phyloP scores from a whole-genome alignment of 2,797 vertebrate genomes.

The Labroides dimidiatus region DNA sequence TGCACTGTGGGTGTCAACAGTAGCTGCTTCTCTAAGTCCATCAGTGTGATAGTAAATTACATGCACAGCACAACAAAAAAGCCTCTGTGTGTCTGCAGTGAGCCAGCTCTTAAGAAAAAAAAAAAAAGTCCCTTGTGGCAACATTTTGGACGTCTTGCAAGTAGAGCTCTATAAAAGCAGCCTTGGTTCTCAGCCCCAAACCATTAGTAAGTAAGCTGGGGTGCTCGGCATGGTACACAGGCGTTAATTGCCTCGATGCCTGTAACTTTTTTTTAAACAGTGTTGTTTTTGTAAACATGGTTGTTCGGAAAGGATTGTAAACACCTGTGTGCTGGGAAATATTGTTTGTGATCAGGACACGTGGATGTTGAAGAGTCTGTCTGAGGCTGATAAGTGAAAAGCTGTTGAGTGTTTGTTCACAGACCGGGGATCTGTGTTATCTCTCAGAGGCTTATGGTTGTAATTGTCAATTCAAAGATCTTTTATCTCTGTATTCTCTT shows the following conservation, averaged over 20 bases:
- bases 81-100: constrained; percentile 57
- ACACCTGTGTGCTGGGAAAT: constrained; percentile 74
- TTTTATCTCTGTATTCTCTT: constrained; percentile 72
- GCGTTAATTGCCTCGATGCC: constrained; percentile 73
- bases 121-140: constrained; percentile 70
- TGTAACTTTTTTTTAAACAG: constrained; percentile 58
- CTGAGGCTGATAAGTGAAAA: constrained; percentile 54
- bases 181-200: constrained; percentile 69
- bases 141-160: constrained; percentile 75
- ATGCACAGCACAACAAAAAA: constrained; percentile 71
- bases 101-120: constrained; percentile 65
- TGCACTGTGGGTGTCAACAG: constrained; percentile 66
- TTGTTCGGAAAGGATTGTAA: constrained; percentile 67
- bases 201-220: constrained; percentile 73
- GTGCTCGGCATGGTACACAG: constrained; percentile 65
- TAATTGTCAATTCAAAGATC: constrained; percentile 50
- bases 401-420: constrained; percentile 41
- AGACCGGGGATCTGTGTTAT: constrained; percentile 55
- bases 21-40: constrained; percentile 66
- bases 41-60: constrained; percentile 77
- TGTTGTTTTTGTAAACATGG: constrained; percentile 71
- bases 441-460: constrained; percentile 57
- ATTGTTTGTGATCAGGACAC: constrained; percentile 38
- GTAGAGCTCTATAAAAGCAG: constrained; percentile 75
- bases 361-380: constrained; percentile 50